These are phyloP conservation scores for Pelochelys cantorii DNA, from an alignment of 2,797 vertebrate genomes.

Conservation along the genomic window DNA sequence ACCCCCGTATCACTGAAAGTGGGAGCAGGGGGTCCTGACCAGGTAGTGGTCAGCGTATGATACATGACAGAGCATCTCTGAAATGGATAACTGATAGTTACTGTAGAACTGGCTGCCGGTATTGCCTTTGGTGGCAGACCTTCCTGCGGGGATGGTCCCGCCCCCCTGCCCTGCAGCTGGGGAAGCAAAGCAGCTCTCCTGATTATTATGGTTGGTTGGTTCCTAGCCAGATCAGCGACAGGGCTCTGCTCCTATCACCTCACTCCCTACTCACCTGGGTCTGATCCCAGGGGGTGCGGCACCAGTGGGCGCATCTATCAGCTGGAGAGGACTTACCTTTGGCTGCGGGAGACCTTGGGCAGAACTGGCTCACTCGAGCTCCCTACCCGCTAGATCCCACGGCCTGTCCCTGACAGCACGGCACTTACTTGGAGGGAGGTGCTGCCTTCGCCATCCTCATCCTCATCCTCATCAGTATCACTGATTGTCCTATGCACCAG, in stretches of 20 bases:
- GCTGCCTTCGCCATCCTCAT: slow-evolving; percentile 77
- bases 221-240: no score
- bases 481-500: slow-evolving; percentile 89
- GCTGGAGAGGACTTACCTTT: background rate
- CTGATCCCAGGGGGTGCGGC: no score
- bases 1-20: background rate
- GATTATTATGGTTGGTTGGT: no score
- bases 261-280: no score
- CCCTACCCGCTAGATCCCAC: accelerated
- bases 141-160: no score
- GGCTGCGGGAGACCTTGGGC: background rate
- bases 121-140: no score
- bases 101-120: no score
- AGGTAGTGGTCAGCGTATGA: background rate
- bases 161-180: no score
- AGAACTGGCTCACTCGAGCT: accelerated
- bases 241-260: no score
- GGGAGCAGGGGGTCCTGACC: background rate
- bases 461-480: slow-evolving; percentile 87
- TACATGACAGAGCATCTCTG: background rate
- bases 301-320: no score
- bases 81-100: background rate
- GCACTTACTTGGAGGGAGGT: slow-evolving; percentile 80
- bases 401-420: slow-evolving; percentile 2
- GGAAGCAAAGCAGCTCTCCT: no score